Percentiles rank a stretch among this genome's conserved stretches.
These are phyloP conservation scores for Denticeps clupeoides DNA, from an alignment of 2,797 vertebrate genomes.

Conservation along the genomic window DNA sequence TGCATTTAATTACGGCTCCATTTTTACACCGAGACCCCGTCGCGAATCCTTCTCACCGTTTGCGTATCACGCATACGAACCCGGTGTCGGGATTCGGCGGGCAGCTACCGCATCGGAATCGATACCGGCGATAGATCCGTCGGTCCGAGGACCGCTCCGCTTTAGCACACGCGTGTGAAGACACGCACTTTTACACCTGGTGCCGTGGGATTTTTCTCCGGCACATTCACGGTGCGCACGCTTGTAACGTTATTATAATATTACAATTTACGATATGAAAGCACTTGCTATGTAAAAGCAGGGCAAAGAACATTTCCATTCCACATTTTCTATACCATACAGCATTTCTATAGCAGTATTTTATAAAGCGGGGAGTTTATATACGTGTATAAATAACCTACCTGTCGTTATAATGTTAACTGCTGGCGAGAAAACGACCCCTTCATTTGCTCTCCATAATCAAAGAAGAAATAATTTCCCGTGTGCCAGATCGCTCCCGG, in stretches of 20 bases:
- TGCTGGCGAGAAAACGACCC: slow-evolving; percentile 49
- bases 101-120: no score
- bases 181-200: no score
- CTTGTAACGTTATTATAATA: no score
- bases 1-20: no score
- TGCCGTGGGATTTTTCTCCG: no score
- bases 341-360: neutral
- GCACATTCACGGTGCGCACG: neutral
- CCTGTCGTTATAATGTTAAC: slow-evolving; percentile 60
- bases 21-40: no score
- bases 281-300: neutral
- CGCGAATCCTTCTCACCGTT: no score
- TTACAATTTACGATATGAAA: neutral
- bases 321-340: neutral
- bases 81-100: no score
- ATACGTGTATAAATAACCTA: slow-evolving; percentile 26
- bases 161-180: no score
- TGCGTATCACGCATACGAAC: no score
- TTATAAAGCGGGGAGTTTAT: neutral
- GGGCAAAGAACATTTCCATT: neutral
- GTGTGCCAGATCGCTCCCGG: slow-evolving; percentile 28
- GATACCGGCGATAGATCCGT: no score
- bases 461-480: slow-evolving; percentile 51
- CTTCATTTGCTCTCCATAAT: slow-evolving; percentile 65
- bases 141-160: no score